Conservation (phyloP, 2,797 vertebrate genomes). For the Nannoperca obscura region DNA sequence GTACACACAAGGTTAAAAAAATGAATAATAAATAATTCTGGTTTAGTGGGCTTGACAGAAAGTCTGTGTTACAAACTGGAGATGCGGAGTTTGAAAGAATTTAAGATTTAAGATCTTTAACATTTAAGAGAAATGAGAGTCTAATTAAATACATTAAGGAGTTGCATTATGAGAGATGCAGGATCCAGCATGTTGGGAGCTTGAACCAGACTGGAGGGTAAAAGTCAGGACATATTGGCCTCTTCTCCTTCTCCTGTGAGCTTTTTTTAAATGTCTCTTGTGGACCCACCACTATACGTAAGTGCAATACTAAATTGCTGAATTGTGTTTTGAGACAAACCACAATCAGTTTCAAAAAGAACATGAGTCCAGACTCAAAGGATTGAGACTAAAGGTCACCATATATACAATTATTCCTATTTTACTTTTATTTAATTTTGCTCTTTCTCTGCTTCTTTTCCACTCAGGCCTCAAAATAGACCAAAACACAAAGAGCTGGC, state of each 20-base stretch:
- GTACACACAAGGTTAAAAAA: background rate
- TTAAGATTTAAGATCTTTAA: no score
- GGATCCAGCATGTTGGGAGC: background rate
- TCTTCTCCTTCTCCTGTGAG: background rate
- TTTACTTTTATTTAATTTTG: slow-evolving; percentile 7
- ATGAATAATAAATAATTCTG: no score
- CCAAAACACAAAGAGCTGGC: slow-evolving; percentile 52
- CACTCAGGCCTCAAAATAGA: slow-evolving; percentile 57
- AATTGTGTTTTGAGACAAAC: slow-evolving; percentile 1
- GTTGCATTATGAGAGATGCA: background rate
- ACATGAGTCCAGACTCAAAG: fast-evolving
- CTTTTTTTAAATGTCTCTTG: background rate
- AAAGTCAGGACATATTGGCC: background rate
- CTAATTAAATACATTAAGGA: background rate
- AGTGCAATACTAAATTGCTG: background rate
- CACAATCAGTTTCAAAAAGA: background rate
- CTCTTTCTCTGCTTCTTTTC: slow-evolving; percentile 26
- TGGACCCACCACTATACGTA: no score
- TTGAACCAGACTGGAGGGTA: background rate
- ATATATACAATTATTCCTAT: background rate
- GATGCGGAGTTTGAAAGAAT: background rate
- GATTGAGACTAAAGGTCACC: background rate
- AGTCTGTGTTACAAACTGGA: background rate
- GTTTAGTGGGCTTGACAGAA: no score
- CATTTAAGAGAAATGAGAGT: no score